Evolutionary conservation across 2,888 invertebrate species (phyloP).

Genomic region (Pantelozetes paolii): DNA sequence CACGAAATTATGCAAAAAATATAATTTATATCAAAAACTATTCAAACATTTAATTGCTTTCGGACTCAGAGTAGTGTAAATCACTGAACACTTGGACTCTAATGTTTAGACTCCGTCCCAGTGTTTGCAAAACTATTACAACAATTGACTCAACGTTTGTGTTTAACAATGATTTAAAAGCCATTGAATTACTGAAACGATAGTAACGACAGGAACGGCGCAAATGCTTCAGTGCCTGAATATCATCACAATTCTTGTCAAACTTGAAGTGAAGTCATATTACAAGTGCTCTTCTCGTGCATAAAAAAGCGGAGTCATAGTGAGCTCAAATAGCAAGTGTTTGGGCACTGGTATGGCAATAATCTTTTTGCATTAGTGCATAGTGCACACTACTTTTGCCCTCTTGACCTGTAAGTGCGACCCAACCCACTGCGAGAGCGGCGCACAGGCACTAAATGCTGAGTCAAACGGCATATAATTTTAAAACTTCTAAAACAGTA

Average conservation of each 20-base stretch:
- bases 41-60: no score
- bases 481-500: neutral
- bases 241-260: neutral
- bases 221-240: neutral
- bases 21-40: no score
- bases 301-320: neutral
- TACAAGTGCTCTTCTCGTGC: neutral
- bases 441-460: conserved; percentile 1
- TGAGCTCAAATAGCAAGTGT: neutral
- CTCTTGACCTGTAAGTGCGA: conserved; percentile 36
- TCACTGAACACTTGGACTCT: no score
- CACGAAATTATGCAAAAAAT: no score
- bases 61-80: no score
- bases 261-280: neutral
- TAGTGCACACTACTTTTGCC: conserved; percentile 28
- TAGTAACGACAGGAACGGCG: conserved; percentile 4
- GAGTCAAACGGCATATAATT: neutral
- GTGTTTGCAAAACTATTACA: no score
- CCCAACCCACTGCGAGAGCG: conserved; percentile 29
- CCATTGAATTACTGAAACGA: neutral
- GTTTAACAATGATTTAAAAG: no score
- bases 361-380: neutral
- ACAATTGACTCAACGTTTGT: no score
- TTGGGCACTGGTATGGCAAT: neutral
- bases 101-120: no score